phyloP scores from a whole-genome alignment of 2,888 invertebrate genomes.

The Caenorhabditis macrosperma region DNA sequence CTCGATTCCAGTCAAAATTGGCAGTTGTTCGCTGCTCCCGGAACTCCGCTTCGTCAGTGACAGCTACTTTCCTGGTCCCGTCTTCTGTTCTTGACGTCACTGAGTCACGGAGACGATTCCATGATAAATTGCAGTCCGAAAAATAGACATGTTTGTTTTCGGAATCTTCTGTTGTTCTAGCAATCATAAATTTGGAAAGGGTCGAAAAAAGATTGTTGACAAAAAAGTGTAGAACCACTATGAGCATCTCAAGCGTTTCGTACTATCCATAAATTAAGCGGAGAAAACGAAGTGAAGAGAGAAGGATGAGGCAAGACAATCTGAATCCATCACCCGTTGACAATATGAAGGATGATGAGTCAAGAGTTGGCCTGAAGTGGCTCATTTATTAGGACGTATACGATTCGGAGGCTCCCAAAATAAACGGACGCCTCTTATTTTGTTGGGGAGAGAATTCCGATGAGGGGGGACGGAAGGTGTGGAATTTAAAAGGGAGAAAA shows the following conservation, averaged over 20 bases:
- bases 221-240: neutral
- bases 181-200: neutral
- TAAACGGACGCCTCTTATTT: neutral
- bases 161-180: neutral
- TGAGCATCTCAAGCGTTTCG: neutral
- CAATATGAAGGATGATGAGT: neutral
- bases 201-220: neutral
- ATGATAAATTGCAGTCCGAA: neutral
- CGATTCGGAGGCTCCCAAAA: neutral
- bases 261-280: slow-evolving; percentile 15
- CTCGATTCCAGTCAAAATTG: neutral
- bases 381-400: slow-evolving; percentile 16
- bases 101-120: neutral
- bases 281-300: neutral
- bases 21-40: slow-evolving; percentile 1
- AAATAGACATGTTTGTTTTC: neutral
- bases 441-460: neutral
- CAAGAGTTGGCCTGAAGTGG: slow-evolving; percentile 9
- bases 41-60: slow-evolving; percentile 14
- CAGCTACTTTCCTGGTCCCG: slow-evolving; percentile 4
- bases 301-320: neutral
- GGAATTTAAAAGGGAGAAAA: neutral
- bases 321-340: neutral
- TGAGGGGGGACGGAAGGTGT: neutral
- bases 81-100: slow-evolving; percentile 28